These are phyloP conservation scores for Phyllopteryx taeniolatus DNA, from an alignment of 2,113 vertebrate species.

Conservation along the genomic window DNA sequence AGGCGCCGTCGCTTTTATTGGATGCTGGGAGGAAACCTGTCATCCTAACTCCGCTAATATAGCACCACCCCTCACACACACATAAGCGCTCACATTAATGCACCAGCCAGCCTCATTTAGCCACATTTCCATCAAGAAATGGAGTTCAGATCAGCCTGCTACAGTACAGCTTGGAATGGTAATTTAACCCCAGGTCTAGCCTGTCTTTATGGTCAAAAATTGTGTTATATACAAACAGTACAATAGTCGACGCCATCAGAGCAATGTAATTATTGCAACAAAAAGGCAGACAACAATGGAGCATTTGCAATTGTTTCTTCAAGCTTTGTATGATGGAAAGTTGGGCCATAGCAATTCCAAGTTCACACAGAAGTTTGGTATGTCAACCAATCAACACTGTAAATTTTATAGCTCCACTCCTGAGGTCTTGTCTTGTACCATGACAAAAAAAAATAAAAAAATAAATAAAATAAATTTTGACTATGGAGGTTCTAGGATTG, in stretches of 20 bases:
- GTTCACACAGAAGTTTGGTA: too few species aligned
- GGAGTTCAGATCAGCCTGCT: not conserved
- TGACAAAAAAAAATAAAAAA: too few species aligned
- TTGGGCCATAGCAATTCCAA: too few species aligned
- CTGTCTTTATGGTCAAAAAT: not conserved
- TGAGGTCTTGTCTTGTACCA: too few species aligned
- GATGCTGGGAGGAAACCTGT: constrained; percentile 34
- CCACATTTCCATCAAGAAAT: not conserved
- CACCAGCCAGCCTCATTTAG: constrained; percentile 6
- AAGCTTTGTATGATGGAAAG: too few species aligned
- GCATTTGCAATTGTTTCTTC: too few species aligned
- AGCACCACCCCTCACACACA: constrained; percentile 22
- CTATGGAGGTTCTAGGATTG: too few species aligned
- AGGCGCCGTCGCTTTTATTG: constrained; percentile 49
- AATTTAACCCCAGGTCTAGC: not conserved
- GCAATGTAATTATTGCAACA: not conserved
- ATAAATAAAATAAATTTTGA: too few species aligned
- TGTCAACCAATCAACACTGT: too few species aligned
- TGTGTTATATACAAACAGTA: not conserved
- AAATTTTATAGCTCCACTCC: too few species aligned
- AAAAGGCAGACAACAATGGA: too few species aligned
- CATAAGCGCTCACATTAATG: constrained; percentile 20
- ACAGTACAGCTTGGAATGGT: not conserved
- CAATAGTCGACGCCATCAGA: not conserved
- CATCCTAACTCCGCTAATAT: constrained; percentile 47